Evolutionary conservation across 2,888 invertebrate genomes (phyloP).

Genomic region (Thumatha senex): DNA sequence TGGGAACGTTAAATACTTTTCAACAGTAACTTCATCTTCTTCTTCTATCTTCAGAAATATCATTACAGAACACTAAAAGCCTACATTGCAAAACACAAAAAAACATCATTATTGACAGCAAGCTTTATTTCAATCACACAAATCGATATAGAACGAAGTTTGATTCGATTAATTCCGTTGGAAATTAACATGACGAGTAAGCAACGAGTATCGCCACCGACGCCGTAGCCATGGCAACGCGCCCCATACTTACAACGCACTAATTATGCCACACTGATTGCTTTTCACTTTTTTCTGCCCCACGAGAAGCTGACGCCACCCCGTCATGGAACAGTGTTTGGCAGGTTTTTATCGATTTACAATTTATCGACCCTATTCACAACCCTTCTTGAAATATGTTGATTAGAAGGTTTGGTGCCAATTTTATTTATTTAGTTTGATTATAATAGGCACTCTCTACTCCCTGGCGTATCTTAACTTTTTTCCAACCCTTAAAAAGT

Average conservation of each 20-base stretch:
- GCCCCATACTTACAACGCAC: constrained; percentile 82
- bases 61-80: background rate
- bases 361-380: constrained; percentile 39
- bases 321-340: constrained; percentile 67
- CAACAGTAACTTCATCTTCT: background rate
- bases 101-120: constrained; percentile 38
- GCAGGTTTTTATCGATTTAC: constrained; percentile 57
- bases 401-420: constrained; percentile 34
- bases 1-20: background rate
- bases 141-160: constrained; percentile 68
- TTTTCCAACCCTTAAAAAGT: background rate
- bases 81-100: constrained; percentile 5
- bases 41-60: too few species aligned
- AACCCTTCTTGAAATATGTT: constrained; percentile 37
- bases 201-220: constrained; percentile 74
- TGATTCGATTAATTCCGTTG: constrained; percentile 80
- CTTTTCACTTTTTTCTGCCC: constrained; percentile 81
- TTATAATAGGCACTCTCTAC: background rate
- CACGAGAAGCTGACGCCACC: constrained; percentile 78
- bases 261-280: constrained; percentile 84
- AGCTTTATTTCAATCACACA: constrained; percentile 55
- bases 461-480: background rate
- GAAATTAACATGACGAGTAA: constrained; percentile 79
- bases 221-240: constrained; percentile 76
- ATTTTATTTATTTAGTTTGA: constrained; percentile 12